Conservation (phyloP, 2,888 invertebrate genomes). For the Physocephala rufipes region DNA sequence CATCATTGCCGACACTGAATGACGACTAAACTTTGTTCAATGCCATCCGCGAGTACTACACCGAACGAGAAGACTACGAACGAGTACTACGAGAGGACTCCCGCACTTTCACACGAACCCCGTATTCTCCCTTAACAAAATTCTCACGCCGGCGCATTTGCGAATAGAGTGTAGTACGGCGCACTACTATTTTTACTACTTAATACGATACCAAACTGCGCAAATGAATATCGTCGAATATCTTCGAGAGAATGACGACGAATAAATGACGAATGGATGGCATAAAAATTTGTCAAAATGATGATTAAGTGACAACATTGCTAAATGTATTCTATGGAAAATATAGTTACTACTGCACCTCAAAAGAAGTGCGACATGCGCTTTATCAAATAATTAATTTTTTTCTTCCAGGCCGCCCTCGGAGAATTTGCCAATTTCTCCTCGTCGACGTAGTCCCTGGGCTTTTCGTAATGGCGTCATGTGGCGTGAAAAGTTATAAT, state of each 20-base stretch:
- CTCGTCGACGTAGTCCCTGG: background rate
- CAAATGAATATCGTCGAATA: background rate
- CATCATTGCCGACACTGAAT: too few relatives aligned
- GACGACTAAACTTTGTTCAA: background rate
- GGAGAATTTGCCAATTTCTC: background rate
- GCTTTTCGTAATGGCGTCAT: slow-evolving; percentile 27
- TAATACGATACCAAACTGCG: slow-evolving; percentile 1
- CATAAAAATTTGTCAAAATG: background rate
- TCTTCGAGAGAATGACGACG: background rate
- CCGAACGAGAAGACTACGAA: background rate
- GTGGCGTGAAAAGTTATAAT: slow-evolving; percentile 31
- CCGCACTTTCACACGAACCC: background rate
- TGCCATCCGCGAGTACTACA: background rate
- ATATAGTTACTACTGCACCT: background rate
- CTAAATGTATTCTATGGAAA: background rate
- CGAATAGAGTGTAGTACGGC: slow-evolving; percentile 33
- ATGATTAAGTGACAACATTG: background rate
- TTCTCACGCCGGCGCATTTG: slow-evolving; percentile 21
- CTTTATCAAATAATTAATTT: background rate
- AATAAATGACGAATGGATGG: background rate
- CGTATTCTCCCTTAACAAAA: too few relatives aligned
- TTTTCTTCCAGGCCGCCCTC: too few relatives aligned
- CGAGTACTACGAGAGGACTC: too few relatives aligned
- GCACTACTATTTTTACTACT: slow-evolving; percentile 37
- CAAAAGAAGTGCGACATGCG: slow-evolving; percentile 24